Evolutionary conservation across 53 echinoderm and acorn worm species (phyloP), one percentile per base, ranked within the genome.

Genomic region (Henricia sp.): DNA sequence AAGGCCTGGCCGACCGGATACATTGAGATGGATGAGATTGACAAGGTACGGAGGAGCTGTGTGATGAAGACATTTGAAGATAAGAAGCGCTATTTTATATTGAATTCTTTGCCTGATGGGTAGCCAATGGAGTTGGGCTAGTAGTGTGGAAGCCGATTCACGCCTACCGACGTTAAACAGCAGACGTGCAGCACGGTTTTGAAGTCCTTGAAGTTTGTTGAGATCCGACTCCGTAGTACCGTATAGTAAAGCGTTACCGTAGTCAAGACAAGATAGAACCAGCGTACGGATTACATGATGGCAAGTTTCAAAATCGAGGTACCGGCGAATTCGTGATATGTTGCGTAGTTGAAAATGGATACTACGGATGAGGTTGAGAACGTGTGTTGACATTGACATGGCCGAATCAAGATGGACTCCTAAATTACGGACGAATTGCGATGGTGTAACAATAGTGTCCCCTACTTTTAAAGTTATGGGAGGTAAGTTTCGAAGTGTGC

Each of bases 401-500:
- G n/a, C n/a, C n/a, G n/a, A n/a, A n/a, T n/a, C n/a, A n/a, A n/a
- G n/a, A n/a, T n/a, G n/a, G n/a, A n/a, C n/a, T n/a, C n/a, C n/a
- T n/a, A n/a, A n/a, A n/a, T n/a, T n/a, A n/a, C n/a, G n/a, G 53
- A 64, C 64, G 6, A 35, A 64, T 35, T 64, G 64, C 64, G 64
- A 32, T 64, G 64, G 64, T 29, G 35, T 28, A 17, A 64, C 35
- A 35, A 64, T 16, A 64, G n/a, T 64, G 64, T 32, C 64, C 64
- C 64, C 2, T 64, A 33, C 13, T 64, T 30, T 64, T 6, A 64
- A 35, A 64, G 34, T 64, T 10, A 64, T 12, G 19, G 30, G 64
- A 64, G 34, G 64, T 64, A 32, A 64, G 26, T 64, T 64, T 6
- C 64, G 33, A 25, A 64, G 64, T 30, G 32, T 32, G n/a, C n/a